These are phyloP conservation scores for Oncorhynchus gorbuscha DNA, from an alignment of 2,113 vertebrate species.

Conservation along the genomic window DNA sequence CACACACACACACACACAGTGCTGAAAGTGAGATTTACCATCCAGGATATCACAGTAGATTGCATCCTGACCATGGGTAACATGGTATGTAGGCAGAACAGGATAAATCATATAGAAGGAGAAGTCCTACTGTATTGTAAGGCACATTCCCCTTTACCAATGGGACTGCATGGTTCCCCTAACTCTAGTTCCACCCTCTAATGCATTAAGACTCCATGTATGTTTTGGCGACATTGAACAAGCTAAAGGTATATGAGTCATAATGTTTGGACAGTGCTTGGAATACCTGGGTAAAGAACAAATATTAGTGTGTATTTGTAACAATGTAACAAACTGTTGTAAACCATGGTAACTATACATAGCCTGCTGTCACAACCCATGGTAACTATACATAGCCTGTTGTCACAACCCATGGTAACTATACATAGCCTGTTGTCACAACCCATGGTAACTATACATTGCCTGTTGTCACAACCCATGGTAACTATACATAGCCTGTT, in stretches of 20 bases:
- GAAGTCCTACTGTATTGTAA: too few relatives aligned
- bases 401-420: too few relatives aligned
- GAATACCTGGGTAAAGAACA: conserved; percentile 7
- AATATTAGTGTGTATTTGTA: not conserved
- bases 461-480: too few relatives aligned
- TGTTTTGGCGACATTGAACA: conserved; percentile 24
- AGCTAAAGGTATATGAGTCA: conserved; percentile 37
- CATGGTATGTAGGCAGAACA: not conserved
- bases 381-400: too few relatives aligned
- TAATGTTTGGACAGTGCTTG: not conserved
- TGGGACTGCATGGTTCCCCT: conserved; percentile 1
- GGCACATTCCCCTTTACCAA: not conserved
- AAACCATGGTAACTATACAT: too few relatives aligned
- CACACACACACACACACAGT: not conserved
- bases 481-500: not conserved
- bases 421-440: too few relatives aligned
- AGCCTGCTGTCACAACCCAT: too few relatives aligned
- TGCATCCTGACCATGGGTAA: conserved; percentile 44
- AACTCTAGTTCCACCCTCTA: conserved; percentile 19
- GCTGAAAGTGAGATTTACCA: conserved; percentile 52
- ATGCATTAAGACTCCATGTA: conserved; percentile 26
- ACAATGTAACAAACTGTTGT: too few relatives aligned
- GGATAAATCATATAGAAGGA: too few relatives aligned
- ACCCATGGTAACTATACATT: too few relatives aligned
- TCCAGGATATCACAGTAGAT: conserved; percentile 45